Base-by-base conservation (phyloP, 2,888 invertebrate species). In the Erebia epiphron region DNA sequence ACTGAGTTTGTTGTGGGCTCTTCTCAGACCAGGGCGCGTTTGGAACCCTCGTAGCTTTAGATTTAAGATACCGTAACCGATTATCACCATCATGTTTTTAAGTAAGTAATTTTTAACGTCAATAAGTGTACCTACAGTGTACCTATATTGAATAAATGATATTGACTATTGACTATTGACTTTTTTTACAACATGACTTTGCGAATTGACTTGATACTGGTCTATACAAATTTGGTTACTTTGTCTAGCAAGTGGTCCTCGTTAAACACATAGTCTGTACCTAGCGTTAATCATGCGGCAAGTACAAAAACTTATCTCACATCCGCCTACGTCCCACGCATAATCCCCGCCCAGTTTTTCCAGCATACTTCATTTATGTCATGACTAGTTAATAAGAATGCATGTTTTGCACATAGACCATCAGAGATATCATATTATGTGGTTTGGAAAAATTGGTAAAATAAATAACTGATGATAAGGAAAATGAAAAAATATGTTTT, bases 281-380 rank as follows among this genome's bases (percentile, higher is more conserved):
- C 14, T 21, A 26, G 49, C 14, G 21, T 50, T 63, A 63, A 10
- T 50, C 21, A 63, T 63, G 49, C 21, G 49, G 41, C 52, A 67
- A 77, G 69, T 71, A 75, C 72, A 73, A 74, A 75, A 73, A 75
- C 72, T 70, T 70, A 41, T 74, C 77, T 76, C 77, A 86, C 79
- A 86, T 86, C 87, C 87, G 84, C 86, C 86, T 87, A 52, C 35
- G 11, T 11, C 50, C 80, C 83, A 78, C 83, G 86, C 84, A 84
- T 81, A 84, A 83, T 82, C 84, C 76, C 87, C 89, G 86, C 89
- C 90, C 88, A 86, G 85, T 83, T 90, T 89, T 89, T 89, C 86
- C 87, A 79, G 78, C 82, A 85, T 88, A 86, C 85, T 84, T 87
- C 85, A 90, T 90, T 90, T 87, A n/a, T n/a, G 88, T 89, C 88